phyloP scores from a whole-genome alignment of 2,888 invertebrate genomes.

The Conistra vaccinii region DNA sequence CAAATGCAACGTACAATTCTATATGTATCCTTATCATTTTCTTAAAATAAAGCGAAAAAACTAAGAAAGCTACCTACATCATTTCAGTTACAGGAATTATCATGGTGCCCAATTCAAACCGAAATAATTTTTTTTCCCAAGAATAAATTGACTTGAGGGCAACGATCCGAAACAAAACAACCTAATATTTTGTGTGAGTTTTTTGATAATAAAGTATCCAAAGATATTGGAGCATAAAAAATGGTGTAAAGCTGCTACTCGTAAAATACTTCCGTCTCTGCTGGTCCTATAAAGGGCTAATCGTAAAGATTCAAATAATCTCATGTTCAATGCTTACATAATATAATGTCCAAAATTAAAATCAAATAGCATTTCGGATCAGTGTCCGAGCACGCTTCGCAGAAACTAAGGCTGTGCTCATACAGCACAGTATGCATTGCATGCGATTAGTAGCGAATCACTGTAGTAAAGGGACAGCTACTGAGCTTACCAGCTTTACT shows the following conservation, averaged over 20 bases:
- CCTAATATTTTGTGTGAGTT: too few relatives aligned
- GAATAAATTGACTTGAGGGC: too few relatives aligned
- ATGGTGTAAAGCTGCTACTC: too few relatives aligned
- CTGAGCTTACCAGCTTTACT: neutral
- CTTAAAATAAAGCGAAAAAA: too few relatives aligned
- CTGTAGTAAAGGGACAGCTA: too few relatives aligned
- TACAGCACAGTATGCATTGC: too few relatives aligned
- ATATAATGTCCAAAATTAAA: constrained; percentile 57
- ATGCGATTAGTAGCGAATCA: too few relatives aligned
- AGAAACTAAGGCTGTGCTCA: constrained; percentile 42
- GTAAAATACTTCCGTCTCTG: neutral
- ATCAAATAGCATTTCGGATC: constrained; percentile 52
- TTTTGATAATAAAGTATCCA: neutral
- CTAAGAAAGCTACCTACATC: too few relatives aligned
- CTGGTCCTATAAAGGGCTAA: neutral
- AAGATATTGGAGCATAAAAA: neutral
- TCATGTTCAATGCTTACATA: constrained; percentile 12
- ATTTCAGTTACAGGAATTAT: neutral
- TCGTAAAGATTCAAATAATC: constrained; percentile 35
- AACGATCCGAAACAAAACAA: neutral
- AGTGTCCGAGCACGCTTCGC: constrained; percentile 48
- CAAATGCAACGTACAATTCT: neutral
- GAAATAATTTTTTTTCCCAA: neutral
- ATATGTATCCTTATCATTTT: too few relatives aligned
- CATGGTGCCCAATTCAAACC: neutral